These are phyloP conservation scores for Huso huso DNA, from an alignment of 2,797 vertebrate species.

Conservation along the genomic window DNA sequence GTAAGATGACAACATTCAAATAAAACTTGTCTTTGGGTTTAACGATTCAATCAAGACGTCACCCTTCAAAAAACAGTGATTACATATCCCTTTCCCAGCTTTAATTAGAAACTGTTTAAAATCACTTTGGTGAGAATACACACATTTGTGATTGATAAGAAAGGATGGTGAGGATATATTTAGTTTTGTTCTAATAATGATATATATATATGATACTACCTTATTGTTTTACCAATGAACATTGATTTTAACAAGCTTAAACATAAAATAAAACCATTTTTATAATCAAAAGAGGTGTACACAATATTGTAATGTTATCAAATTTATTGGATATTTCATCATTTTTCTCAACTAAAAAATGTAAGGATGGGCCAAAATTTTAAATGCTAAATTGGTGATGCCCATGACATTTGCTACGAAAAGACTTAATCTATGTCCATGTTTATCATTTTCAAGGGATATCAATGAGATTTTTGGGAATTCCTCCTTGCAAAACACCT, in stretches of 20 bases:
- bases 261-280: no score
- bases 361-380: constrained; percentile 31
- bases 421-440: constrained; percentile 55
- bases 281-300: no score
- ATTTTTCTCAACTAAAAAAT: constrained; percentile 28
- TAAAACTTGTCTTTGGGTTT: no score
- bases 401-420: constrained; percentile 51
- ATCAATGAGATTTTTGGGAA: constrained; percentile 48
- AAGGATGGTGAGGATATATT: constrained; percentile 21
- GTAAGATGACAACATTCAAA: no score
- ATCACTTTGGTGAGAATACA: constrained; percentile 28
- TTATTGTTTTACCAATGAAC: constrained; percentile 5
- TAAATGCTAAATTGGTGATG: constrained; percentile 24
- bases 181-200: constrained; percentile 25
- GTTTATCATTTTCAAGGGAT: constrained; percentile 40
- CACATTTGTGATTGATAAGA: constrained; percentile 33
- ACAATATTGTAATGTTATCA: no score
- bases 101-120: constrained; percentile 56
- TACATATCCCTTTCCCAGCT: no score
- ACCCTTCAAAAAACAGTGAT: no score
- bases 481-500: no score
- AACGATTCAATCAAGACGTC: no score
- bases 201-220: constrained; percentile 2
- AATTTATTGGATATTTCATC: no score
- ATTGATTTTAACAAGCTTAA: constrained; percentile 20